Conservation (phyloP, 1,140 invertebrate genomes). For the Bombus huntii region DNA sequence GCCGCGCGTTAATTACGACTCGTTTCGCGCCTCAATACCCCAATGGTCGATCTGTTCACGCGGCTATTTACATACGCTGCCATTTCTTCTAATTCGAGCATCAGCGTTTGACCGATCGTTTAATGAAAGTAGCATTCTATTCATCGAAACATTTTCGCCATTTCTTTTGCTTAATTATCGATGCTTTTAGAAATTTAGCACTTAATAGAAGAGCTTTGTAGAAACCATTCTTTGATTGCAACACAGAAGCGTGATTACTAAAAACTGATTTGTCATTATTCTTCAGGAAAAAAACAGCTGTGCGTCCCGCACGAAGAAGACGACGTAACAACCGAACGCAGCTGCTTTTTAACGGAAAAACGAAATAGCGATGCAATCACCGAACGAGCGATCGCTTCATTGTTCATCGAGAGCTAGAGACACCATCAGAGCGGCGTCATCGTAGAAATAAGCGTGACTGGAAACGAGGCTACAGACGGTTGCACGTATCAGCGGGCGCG, state of each 20-base stretch:
- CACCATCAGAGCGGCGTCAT: conserved; percentile 7
- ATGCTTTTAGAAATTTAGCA: background rate
- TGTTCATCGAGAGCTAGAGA: background rate
- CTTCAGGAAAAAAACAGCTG: no score
- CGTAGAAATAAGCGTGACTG: conserved; percentile 41
- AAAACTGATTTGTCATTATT: no score
- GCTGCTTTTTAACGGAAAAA: background rate
- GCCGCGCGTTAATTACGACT: conserved; percentile 36
- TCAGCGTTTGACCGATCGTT: background rate
- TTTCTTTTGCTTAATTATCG: background rate
- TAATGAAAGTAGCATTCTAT: no score
- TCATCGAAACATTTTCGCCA: background rate
- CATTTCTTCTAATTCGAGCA: conserved; percentile 4
- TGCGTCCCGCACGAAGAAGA: no score
- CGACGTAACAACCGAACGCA: no score
- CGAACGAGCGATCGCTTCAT: background rate
- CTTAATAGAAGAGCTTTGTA: no score
- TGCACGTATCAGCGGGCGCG: conserved; percentile 45
- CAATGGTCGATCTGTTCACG: background rate
- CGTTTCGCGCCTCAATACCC: background rate
- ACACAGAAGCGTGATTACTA: no score
- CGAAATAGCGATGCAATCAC: background rate
- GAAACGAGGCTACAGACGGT: conserved; percentile 3
- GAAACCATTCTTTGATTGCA: background rate
- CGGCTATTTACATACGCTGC: background rate